Evolutionary conservation across 2,113 vertebrate species (phyloP).

Genomic region (Morone chrysops): DNA sequence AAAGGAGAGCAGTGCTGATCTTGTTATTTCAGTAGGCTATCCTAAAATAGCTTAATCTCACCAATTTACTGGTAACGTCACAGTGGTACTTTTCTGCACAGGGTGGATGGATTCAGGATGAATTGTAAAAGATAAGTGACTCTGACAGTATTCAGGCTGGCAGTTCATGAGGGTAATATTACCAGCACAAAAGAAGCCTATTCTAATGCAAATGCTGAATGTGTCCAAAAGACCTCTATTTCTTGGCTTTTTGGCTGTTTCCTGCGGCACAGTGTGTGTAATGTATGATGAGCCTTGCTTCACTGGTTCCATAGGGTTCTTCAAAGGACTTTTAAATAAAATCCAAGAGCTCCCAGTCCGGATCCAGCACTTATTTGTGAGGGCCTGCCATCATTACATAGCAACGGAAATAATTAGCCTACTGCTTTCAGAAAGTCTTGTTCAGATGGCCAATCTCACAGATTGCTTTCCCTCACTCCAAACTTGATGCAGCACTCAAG

Average conservation of each 20-base stretch:
- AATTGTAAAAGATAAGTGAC: not conserved
- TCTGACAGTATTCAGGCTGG: not conserved
- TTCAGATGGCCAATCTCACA: constrained; percentile 45
- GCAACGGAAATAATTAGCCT: constrained; percentile 64
- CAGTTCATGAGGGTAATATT: not conserved
- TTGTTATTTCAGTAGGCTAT: not conserved
- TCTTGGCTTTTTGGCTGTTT: not conserved
- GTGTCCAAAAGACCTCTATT: not conserved
- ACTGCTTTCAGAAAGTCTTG: constrained; percentile 25
- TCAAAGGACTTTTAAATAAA: not conserved
- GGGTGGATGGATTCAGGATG: constrained; percentile 4
- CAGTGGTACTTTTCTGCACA: constrained; percentile 10
- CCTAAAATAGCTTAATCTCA: not conserved
- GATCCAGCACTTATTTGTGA: constrained; percentile 43
- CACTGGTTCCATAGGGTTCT: constrained; percentile 12
- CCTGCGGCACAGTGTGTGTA: not conserved
- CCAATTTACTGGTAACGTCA: not conserved
- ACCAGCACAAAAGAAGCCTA: not conserved
- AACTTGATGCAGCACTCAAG: constrained; percentile 46
- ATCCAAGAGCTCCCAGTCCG: constrained; percentile 16
- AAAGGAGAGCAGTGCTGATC: not conserved
- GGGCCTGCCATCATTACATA: constrained; percentile 55
- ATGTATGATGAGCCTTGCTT: constrained; percentile 21
- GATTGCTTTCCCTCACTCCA: constrained; percentile 39
- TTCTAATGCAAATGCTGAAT: constrained; percentile 26